Conservation (phyloP, 2,888 invertebrate genomes). For the Tetrapedia diversipes region DNA sequence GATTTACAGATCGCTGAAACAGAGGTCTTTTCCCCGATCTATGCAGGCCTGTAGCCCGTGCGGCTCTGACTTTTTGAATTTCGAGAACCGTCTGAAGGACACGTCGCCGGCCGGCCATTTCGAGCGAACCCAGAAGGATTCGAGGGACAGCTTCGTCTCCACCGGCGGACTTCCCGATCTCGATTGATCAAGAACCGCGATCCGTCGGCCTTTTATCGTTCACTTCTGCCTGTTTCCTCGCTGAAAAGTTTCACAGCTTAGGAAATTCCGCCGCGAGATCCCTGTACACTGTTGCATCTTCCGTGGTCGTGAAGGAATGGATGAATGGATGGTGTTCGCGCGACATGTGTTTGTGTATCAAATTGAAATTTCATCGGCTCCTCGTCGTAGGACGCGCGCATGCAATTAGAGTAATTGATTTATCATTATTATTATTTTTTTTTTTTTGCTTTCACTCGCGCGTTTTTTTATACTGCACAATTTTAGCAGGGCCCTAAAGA, state of each 20-base stretch:
- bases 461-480: not conserved
- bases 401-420: constrained; percentile 24
- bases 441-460: constrained; percentile 10
- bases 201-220: not conserved
- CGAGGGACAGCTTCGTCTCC: constrained; percentile 64
- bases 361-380: not conserved
- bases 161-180: constrained; percentile 71
- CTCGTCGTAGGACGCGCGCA: not conserved
- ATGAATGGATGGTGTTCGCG: too few species aligned
- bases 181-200: constrained; percentile 63
- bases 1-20: constrained; percentile 28
- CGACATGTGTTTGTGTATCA: constrained; percentile 11
- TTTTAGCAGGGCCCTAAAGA: not conserved
- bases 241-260: constrained; percentile 7
- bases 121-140: constrained; percentile 68
- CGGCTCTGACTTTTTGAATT: constrained; percentile 72
- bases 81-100: constrained; percentile 70
- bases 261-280: constrained; percentile 23
- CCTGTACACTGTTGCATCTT: too few species aligned
- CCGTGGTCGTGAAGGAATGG: constrained; percentile 29
- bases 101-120: constrained; percentile 59
- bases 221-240: not conserved
- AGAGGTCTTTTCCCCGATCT: constrained; percentile 48
- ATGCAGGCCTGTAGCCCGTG: constrained; percentile 72
- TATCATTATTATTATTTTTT: not conserved